phyloP scores from a whole-genome alignment of 2,113 vertebrate genomes.

The Spermophilus dauricus region DNA sequence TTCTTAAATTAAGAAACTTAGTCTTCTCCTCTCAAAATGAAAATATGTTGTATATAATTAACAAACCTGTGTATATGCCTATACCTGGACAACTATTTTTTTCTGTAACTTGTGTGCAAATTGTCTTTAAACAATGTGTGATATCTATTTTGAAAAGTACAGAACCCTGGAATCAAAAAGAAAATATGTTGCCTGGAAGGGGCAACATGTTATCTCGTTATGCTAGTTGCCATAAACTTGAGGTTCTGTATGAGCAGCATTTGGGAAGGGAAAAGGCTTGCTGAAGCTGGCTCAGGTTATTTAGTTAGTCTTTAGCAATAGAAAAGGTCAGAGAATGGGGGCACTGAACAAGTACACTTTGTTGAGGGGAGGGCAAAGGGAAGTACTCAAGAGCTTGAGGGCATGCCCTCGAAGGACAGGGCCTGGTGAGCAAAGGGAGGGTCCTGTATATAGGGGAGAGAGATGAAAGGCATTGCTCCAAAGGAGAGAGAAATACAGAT shows the following conservation, averaged over 20 bases:
- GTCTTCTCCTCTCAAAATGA: conserved; percentile 11
- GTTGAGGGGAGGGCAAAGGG: neutral
- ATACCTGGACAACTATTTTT: no score
- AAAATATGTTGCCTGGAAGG: neutral
- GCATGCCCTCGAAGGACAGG: neutral
- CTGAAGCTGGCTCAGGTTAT: neutral
- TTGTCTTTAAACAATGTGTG: no score
- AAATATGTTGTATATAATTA: neutral
- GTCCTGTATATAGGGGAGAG: neutral
- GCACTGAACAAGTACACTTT: neutral
- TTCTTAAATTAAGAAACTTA: conserved; percentile 8
- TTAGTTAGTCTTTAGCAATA: neutral
- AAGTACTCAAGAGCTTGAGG: neutral
- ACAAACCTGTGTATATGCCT: no score
- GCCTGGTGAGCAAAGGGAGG: neutral
- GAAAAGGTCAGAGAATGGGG: neutral
- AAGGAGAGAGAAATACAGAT: neutral
- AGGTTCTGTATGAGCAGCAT: neutral
- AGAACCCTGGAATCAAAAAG: no score
- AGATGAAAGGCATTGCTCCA: neutral
- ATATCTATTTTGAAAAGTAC: no score
- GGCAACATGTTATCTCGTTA: neutral
- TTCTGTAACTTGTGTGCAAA: no score
- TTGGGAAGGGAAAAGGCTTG: neutral
- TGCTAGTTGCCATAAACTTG: neutral